phyloP scores from a whole-genome alignment of 2,113 vertebrate genomes.

The Donacobius atricapilla region DNA sequence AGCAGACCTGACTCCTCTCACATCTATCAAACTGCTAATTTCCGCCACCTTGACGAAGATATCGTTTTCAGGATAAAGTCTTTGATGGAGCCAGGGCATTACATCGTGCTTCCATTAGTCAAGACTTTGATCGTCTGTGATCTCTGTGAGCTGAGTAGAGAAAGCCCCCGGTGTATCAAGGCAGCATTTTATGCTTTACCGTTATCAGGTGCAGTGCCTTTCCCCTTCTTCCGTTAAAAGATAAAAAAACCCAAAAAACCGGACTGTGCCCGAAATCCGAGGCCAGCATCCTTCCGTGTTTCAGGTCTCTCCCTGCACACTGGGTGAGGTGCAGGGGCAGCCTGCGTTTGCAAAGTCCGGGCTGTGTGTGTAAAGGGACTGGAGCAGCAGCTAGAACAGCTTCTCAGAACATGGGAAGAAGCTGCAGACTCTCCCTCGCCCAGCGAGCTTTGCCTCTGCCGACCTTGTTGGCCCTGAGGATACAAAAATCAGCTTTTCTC shows the following conservation, averaged over 20 bases:
- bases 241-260: not conserved
- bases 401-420: not conserved
- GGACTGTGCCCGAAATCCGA: fast-evolving
- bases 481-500: not conserved
- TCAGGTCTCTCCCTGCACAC: not conserved
- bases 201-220: not conserved
- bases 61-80: conserved; percentile 15
- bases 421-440: not conserved
- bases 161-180: not conserved
- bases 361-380: too few species aligned
- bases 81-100: not conserved
- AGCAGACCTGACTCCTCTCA: not conserved
- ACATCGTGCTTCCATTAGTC: not conserved
- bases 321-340: not conserved
- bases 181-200: not conserved
- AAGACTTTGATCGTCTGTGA: not conserved
- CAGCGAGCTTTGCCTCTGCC: not conserved
- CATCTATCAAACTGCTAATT: not conserved
- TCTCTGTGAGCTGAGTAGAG: not conserved
- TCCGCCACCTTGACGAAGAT: not conserved
- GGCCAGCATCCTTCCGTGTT: not conserved
- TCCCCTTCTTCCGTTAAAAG: not conserved
- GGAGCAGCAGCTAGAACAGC: not conserved
- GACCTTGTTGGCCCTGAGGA: not conserved
- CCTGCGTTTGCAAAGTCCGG: not conserved